These are phyloP conservation scores for Emys orbicularis DNA, from an alignment of 2,797 vertebrate genomes.

Conservation along the genomic window DNA sequence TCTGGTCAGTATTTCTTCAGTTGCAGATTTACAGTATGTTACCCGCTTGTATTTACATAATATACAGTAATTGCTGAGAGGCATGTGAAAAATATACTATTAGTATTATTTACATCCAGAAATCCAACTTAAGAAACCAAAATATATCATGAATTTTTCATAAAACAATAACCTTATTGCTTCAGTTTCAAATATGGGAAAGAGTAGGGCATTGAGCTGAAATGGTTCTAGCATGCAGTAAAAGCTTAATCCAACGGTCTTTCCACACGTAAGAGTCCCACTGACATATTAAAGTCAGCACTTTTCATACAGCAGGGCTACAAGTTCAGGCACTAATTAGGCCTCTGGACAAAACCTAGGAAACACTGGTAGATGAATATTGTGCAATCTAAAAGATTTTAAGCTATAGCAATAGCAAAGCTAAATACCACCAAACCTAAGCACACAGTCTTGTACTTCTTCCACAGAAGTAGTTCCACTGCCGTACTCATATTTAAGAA, in stretches of 20 bases:
- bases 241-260: constrained; percentile 58
- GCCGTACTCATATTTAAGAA: not conserved
- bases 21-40: constrained; percentile 68
- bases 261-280: constrained; percentile 64
- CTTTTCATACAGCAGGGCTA: constrained; percentile 65
- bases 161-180: constrained; percentile 65
- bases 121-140: constrained; percentile 69
- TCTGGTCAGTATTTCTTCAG: constrained; percentile 54
- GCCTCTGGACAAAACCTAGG: constrained; percentile 54
- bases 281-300: constrained; percentile 68
- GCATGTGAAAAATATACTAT: constrained; percentile 64
- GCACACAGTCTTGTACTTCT: not conserved
- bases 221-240: constrained; percentile 55
- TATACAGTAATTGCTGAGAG: constrained; percentile 70
- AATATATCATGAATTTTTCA: constrained; percentile 67
- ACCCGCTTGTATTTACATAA: constrained; percentile 69
- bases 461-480: not conserved
- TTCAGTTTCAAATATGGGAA: constrained; percentile 48
- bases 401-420: constrained; percentile 43
- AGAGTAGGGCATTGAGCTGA: constrained; percentile 51
- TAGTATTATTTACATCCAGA: constrained; percentile 75
- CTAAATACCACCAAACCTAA: constrained; percentile 38
- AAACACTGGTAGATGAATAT: constrained; percentile 47
- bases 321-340: constrained; percentile 69
- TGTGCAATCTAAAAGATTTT: constrained; percentile 57